A percentile compares a stretch with the other conserved stretches of the same genome.
Evolutionary conservation across 2,113 vertebrate genomes (phyloP).

Genomic region (Pyxicephalus adspersus): DNA sequence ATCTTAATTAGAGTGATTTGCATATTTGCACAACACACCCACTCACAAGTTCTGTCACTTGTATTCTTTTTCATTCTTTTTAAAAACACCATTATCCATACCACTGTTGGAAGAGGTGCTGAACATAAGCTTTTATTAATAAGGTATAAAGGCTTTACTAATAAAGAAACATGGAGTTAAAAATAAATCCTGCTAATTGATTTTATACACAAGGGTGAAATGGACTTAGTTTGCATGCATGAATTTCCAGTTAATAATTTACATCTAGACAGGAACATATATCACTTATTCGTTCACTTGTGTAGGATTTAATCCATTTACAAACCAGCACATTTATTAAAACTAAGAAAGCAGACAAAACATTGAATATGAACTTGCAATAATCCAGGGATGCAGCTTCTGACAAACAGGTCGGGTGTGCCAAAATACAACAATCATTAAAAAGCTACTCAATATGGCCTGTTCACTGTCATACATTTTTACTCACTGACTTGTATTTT

Average conservation of each 20-base stretch:
- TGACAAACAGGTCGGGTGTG: too few species aligned
- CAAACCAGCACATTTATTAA: neutral
- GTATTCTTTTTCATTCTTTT: too few species aligned
- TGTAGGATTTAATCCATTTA: neutral
- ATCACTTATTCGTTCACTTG: neutral
- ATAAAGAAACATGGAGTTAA: neutral
- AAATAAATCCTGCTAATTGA: neutral
- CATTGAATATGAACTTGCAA: too few species aligned
- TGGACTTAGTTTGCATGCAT: neutral
- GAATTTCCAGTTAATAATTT: neutral
- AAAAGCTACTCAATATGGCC: too few species aligned
- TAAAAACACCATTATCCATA: too few species aligned
- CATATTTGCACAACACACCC: too few species aligned
- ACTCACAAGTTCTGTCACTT: too few species aligned
- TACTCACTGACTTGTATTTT: too few species aligned
- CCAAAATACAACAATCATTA: too few species aligned
- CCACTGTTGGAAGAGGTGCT: neutral
- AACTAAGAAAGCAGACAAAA: neutral
- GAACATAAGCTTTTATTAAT: neutral
- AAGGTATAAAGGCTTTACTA: neutral
- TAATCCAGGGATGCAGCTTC: too few species aligned
- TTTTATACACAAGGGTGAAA: constrained; percentile 2
- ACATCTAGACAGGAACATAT: neutral
- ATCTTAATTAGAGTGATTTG: too few species aligned
- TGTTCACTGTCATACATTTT: too few species aligned